Conservation (phyloP, 2,113 vertebrate genomes). For the Silurus meridionalis region DNA sequence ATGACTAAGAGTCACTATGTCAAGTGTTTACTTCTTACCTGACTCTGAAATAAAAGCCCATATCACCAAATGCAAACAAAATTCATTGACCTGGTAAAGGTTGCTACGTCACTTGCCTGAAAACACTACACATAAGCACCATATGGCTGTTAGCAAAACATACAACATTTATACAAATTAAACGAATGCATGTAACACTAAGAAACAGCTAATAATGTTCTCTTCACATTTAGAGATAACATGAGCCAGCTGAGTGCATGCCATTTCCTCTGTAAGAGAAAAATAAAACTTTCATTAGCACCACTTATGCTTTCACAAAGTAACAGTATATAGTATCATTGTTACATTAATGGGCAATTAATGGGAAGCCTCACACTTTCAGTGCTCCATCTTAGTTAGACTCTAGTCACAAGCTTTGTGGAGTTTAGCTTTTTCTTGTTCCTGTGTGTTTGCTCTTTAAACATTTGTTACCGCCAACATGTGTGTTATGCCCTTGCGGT, state of each 20-base stretch:
- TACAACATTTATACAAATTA: not conserved
- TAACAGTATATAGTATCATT: not conserved
- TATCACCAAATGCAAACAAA: constrained; percentile 6
- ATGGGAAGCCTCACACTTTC: not conserved
- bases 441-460: not conserved
- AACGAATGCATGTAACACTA: not conserved
- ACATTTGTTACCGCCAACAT: not conserved
- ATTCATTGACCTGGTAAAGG: not conserved
- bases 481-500: not conserved
- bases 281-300: not conserved
- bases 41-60: constrained; percentile 12
- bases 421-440: not conserved
- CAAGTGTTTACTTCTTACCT: constrained; percentile 31
- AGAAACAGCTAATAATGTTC: not conserved
- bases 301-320: not conserved
- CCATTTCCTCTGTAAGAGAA: not conserved
- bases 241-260: not conserved
- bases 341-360: not conserved
- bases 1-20: constrained; percentile 17
- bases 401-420: not conserved
- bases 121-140: not conserved
- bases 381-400: not conserved
- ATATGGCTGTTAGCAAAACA: not conserved
- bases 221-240: not conserved
- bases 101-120: not conserved